phyloP scores from a whole-genome alignment of 2,797 vertebrate genomes.

The Acipenser transmontanus region DNA sequence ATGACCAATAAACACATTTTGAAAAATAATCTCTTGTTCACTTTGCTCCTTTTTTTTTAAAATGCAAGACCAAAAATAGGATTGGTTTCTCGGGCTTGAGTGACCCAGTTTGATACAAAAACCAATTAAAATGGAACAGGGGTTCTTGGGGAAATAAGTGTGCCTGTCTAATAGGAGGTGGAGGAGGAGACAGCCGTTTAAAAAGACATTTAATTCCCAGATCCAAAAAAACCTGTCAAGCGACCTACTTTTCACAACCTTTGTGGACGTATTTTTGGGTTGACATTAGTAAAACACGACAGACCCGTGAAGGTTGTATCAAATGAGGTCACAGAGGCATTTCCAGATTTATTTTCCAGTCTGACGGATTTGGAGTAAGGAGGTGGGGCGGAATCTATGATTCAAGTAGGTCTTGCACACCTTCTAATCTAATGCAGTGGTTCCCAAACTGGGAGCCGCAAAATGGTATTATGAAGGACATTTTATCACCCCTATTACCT shows the following conservation, averaged over 20 bases:
- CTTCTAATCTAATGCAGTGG: background rate
- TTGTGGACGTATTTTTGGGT: slow-evolving; percentile 63
- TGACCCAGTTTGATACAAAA: slow-evolving; percentile 55
- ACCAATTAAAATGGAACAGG: too few relatives aligned
- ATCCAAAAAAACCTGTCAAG: slow-evolving; percentile 69
- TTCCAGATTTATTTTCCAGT: background rate
- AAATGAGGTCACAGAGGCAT: slow-evolving; percentile 55
- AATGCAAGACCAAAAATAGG: slow-evolving; percentile 38
- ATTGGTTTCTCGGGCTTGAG: slow-evolving; percentile 49
- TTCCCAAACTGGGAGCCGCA: too few relatives aligned
- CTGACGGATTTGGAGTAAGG: too few relatives aligned
- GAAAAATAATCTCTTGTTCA: slow-evolving; percentile 52
- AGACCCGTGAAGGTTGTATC: slow-evolving; percentile 58
- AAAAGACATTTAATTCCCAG: slow-evolving; percentile 67
- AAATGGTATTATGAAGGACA: too few relatives aligned
- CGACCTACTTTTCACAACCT: slow-evolving; percentile 72
- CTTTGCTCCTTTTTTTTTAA: too few relatives aligned
- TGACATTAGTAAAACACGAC: slow-evolving; percentile 62
- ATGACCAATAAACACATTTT: slow-evolving; percentile 98
- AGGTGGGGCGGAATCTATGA: too few relatives aligned
- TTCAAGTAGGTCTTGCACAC: background rate
- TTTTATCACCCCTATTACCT: too few relatives aligned
- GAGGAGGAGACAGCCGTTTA: slow-evolving; percentile 65
- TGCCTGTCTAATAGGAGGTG: slow-evolving; percentile 49
- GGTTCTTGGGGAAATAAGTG: slow-evolving; percentile 44